phyloP scores from a whole-genome alignment of 2,113 vertebrate genomes.

The Zosterops borbonicus region DNA sequence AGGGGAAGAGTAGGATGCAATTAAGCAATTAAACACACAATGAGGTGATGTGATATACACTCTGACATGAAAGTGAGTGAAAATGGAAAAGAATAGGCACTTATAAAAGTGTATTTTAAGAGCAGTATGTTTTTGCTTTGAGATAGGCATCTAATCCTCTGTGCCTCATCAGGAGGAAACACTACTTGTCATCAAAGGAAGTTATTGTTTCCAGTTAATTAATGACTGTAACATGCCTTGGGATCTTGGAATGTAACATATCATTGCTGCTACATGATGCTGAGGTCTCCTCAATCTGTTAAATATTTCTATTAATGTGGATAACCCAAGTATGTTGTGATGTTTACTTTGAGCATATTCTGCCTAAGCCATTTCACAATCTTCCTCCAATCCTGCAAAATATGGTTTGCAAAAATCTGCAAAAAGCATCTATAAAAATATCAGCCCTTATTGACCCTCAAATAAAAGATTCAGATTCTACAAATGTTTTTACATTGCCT shows the following conservation, averaged over 20 bases:
- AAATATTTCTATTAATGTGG: background rate
- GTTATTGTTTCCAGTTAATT: conserved; percentile 50
- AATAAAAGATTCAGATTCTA: background rate
- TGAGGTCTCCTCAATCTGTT: conserved; percentile 9
- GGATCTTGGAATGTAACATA: conserved; percentile 4
- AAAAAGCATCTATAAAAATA: background rate
- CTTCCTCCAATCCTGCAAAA: background rate
- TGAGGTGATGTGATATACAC: background rate
- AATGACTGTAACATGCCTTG: conserved; percentile 10
- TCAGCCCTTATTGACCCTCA: background rate
- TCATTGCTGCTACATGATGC: background rate
- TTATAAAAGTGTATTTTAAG: background rate
- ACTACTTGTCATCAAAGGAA: conserved; percentile 49
- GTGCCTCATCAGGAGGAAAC: conserved; percentile 32
- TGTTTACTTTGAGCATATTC: background rate
- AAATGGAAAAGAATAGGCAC: background rate
- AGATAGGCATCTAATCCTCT: conserved; percentile 27
- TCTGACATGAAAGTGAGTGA: background rate
- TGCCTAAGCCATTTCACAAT: conserved; percentile 4
- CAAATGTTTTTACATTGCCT: background rate
- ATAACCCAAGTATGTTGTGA: background rate
- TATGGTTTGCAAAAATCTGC: background rate
- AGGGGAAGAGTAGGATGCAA: background rate
- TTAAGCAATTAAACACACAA: background rate
- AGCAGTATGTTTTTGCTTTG: background rate